Evolutionary conservation across 2,888 invertebrate species (phyloP), one percentile per base, ranked within the genome.

Genomic region (Sceliomorpha sp.): DNA sequence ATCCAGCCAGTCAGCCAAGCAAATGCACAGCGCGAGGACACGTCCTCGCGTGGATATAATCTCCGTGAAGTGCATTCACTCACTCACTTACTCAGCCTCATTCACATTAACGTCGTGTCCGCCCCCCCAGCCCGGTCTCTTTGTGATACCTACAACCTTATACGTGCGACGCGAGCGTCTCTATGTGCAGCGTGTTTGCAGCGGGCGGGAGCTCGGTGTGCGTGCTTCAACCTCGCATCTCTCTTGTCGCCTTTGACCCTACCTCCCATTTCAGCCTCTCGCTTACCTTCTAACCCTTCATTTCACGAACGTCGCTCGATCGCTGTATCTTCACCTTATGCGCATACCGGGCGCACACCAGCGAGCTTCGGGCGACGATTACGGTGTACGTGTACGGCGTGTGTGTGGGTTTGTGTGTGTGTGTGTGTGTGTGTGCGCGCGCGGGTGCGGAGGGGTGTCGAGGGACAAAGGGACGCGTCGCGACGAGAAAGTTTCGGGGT

Each of bases 31-130:
- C 14, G 9, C 27, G 53, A 55, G 53, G 53, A 55, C 53, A 55
- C 44, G 53, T 55, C 53, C 53, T 55, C 42, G 42, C 40, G 42
- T 55, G 29, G 31, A 55, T 55, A 31, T 55, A 55, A 55, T 42
- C 53, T 55, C 42, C 36, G 42, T 42, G 42, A 55, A 55, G 53
- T 55, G 42, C 53, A 42, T 55, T 55, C 42, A 55, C 42, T 42
- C 53, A 55, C 53, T 55, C 15, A 27, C 31, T 40, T 32, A 32
- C 27, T 39, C 40, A 27, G 14, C 51, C 32, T 42, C 53, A 53
- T 53, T 53, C 40, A 34, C 53, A 53, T 53, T 53, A 53, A 42
- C 34, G 44, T 10, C 32, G 20, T 34, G 34, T 42, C 42, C 42
- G 29, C 34, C 42, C 42, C 39, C 34, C 26, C 13, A 20, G 40